Conservation (phyloP, 2,113 vertebrate genomes). For the Corythoichthys intestinalis region DNA sequence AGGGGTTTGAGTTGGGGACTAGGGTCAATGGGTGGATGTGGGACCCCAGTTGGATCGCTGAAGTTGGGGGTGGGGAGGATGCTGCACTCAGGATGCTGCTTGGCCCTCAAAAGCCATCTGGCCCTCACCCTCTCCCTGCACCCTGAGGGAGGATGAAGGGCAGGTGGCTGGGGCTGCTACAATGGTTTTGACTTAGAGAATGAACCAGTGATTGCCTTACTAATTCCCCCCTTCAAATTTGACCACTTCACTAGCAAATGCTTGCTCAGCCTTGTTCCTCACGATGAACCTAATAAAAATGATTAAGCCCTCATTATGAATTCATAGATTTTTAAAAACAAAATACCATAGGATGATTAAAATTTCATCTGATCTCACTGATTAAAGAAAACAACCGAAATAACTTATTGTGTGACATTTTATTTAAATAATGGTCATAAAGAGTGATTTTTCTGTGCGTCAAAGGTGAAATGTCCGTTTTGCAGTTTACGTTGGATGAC, state of each 20-base stretch:
- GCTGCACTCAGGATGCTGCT: constrained; percentile 49
- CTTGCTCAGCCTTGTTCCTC: background rate
- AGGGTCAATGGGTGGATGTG: constrained; percentile 54
- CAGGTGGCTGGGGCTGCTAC: constrained; percentile 66
- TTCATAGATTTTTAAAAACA: background rate
- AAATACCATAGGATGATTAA: background rate
- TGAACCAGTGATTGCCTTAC: constrained; percentile 27
- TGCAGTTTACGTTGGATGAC: too few relatives aligned
- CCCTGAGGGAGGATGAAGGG: constrained; percentile 60
- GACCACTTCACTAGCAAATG: constrained; percentile 13
- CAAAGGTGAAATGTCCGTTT: too few relatives aligned
- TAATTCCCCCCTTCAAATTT: background rate
- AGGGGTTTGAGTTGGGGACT: constrained; percentile 40
- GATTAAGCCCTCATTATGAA: background rate
- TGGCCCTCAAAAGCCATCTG: constrained; percentile 70
- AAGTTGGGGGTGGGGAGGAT: constrained; percentile 52
- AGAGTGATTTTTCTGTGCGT: too few relatives aligned
- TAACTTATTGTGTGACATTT: constrained; percentile 1
- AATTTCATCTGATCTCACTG: background rate
- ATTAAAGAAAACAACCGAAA: background rate
- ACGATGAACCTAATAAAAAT: background rate
- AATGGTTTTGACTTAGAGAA: constrained; percentile 38
- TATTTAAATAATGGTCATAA: background rate
- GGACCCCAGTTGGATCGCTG: constrained; percentile 43
- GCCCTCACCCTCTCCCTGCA: constrained; percentile 45